Base-by-base conservation (phyloP, 2,888 invertebrate species). In the Deilephila porcellus region DNA sequence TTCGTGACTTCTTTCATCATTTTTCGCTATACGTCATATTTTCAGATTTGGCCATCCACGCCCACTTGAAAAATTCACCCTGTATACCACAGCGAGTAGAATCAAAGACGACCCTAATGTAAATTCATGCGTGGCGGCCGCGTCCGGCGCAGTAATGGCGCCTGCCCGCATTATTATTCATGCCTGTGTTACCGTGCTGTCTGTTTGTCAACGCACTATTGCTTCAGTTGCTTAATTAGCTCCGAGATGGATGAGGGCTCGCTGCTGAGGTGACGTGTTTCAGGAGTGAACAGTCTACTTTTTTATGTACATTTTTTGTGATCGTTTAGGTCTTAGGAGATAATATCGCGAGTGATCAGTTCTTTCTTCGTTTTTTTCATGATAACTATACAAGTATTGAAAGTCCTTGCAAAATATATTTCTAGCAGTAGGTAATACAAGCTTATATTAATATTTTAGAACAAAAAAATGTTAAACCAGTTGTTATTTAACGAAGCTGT, bases 71-170 rank as follows among this genome's bases (percentile, higher is more conserved):
- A 25, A 25, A 25, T 25, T 25, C 25, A 25, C 25, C 25, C 25
- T 25, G 25, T n/a, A 64, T 5, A 56, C 19, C 19, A 32, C n/a
- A 56, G 56, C n/a, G 56, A 73, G 25, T 70, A 32, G 32, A 73
- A 70, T 32, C 56, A 71, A 70, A 71, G 52, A 73, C 74, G 62
- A 70, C 67, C 67, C 71, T 78, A 76, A 79, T 78, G 79, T 72
- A 77, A 78, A 79, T 79, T 78, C 77, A 78, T 76, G 79, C 52
- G 67, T 74, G 75, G 19, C 63, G 71, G 20, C 62, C 56, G 29
- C 59, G 71, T 71, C 71, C 71, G 52, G 70, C 56, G 60, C 60
- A 20, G 60, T 64, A 64, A 64, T 64, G 64, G 20, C 20, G 64
- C n/a, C 64, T n/a, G 45, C 25, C 32, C 71, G 25, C 67, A 67